A percentile compares a stretch with the other conserved stretches of the same genome.
phyloP scores from a whole-genome alignment of 64 coral and sea anemone genomes.

The Actinia tenebrosa region DNA sequence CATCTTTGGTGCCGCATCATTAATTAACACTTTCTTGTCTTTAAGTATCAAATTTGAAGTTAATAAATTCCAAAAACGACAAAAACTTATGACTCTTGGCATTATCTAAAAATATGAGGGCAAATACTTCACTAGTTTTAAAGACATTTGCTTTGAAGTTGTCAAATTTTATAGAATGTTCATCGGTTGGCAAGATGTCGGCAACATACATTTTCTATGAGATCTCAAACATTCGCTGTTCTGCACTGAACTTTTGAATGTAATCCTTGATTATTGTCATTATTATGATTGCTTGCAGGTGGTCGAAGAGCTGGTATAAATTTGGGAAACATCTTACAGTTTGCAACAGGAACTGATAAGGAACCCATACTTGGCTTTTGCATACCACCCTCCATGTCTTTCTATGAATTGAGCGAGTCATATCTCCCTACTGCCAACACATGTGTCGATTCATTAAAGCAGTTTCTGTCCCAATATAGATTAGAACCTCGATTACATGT shows the following conservation, averaged over 20 bases:
- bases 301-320: slow-evolving; percentile 20
- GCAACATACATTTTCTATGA: background rate
- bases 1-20: too few relatives aligned
- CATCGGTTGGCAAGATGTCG: background rate
- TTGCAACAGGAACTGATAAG: slow-evolving; percentile 32
- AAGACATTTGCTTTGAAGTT: too few relatives aligned
- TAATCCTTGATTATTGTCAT: background rate
- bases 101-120: too few relatives aligned
- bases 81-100: too few relatives aligned
- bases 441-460: slow-evolving; percentile 27
- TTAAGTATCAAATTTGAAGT: too few relatives aligned
- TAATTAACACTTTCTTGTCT: too few relatives aligned
- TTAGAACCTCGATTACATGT: too few relatives aligned
- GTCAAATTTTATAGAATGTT: background rate
- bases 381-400: slow-evolving; percentile 25
- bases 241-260: background rate
- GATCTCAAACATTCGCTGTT: background rate
- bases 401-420: slow-evolving; percentile 13
- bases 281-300: background rate
- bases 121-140: too few relatives aligned
- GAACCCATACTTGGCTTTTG: slow-evolving; percentile 4
- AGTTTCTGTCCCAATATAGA: too few relatives aligned
- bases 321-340: slow-evolving; percentile 36
- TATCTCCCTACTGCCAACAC: slow-evolving; percentile 40
- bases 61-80: too few relatives aligned